Evolutionary conservation across 37 sponge, comb jelly and placozoan species (phyloP).

Genomic region (Hormiphora californensis): DNA sequence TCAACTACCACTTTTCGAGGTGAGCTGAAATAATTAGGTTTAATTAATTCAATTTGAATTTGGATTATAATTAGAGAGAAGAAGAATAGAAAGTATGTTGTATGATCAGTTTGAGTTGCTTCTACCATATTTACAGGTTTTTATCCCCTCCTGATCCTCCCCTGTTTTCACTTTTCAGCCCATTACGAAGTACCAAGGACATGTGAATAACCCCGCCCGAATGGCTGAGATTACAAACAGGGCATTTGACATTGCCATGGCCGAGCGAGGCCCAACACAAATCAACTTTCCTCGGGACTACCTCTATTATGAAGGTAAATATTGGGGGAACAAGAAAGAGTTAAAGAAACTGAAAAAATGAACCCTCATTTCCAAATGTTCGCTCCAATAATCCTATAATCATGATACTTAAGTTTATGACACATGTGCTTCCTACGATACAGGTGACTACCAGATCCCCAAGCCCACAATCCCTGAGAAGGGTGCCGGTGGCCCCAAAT

Average conservation of each 20-base stretch:
- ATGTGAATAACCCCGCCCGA: not conserved
- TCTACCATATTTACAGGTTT: not conserved
- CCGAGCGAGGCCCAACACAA: slow-evolving; percentile 22
- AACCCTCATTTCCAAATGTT: not conserved
- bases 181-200: slow-evolving; percentile 30
- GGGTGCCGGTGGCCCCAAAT: not conserved
- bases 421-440: not conserved
- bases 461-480: not conserved
- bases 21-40: not conserved
- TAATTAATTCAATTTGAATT: not conserved
- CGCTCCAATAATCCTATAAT: not conserved
- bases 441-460: not conserved
- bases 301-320: not conserved
- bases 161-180: not conserved
- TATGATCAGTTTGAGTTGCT: not conserved
- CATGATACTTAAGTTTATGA: not conserved
- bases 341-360: not conserved
- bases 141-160: not conserved
- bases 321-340: not conserved
- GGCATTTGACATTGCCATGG: slow-evolving; percentile 22
- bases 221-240: slow-evolving; percentile 7
- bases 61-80: not conserved
- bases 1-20: slow-evolving; percentile 30
- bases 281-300: slow-evolving; percentile 25
- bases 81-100: not conserved